Conservation (phyloP, 2,888 invertebrate species). For the Scrobipalpa costella region DNA sequence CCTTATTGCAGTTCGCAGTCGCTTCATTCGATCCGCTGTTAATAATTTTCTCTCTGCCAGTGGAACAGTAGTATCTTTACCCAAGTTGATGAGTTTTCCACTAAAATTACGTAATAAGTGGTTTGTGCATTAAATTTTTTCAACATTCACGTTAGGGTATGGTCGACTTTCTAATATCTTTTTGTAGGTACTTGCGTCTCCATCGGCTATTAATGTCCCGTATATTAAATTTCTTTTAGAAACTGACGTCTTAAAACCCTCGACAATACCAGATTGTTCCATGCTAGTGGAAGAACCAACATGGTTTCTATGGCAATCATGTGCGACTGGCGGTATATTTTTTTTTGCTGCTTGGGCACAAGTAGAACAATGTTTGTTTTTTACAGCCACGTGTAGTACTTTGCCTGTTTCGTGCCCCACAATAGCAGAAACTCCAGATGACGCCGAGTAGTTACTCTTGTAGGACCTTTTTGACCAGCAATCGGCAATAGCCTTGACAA, state of each 20-base stretch:
- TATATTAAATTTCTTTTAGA: conserved; percentile 29
- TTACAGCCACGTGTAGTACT: conserved; percentile 32
- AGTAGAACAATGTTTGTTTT: conserved; percentile 36
- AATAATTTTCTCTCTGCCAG: conserved; percentile 13
- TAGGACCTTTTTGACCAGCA: conserved; percentile 35
- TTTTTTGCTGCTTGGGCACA: conserved; percentile 33
- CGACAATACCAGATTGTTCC: conserved; percentile 23
- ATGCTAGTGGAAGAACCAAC: conserved; percentile 27
- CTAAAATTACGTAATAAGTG: conserved; percentile 12
- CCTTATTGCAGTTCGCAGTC: neutral
- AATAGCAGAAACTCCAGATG: conserved; percentile 37
- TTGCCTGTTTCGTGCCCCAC: conserved; percentile 33
- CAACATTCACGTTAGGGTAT: conserved; percentile 21
- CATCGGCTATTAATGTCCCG: conserved; percentile 30
- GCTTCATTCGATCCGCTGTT: neutral
- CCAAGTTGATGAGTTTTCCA: no score
- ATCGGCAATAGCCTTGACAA: conserved; percentile 35
- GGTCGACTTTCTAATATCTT: conserved; percentile 29
- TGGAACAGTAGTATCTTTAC: conserved; percentile 13
- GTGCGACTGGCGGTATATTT: conserved; percentile 23
- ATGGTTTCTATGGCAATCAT: conserved; percentile 33
- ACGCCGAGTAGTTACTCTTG: conserved; percentile 34
- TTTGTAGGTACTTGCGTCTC: conserved; percentile 29
- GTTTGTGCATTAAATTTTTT: conserved; percentile 27
- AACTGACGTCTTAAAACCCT: conserved; percentile 28